A percentile compares a stretch with the other conserved stretches of the same genome.
phyloP scores from a whole-genome alignment of 2,888 invertebrate genomes.

The Argyresthia albistria region DNA sequence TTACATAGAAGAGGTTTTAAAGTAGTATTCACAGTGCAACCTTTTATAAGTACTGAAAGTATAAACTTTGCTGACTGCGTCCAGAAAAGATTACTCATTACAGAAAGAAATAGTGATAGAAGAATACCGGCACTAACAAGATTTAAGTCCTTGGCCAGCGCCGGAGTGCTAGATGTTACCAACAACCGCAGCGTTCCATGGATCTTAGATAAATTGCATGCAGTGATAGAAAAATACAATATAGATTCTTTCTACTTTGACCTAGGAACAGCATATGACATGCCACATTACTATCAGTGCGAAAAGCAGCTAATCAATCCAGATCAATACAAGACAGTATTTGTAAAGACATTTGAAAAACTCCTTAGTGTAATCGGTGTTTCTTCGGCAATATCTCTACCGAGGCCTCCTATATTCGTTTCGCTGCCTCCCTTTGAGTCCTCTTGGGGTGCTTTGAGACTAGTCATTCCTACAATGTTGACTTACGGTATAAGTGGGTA shows the following conservation, averaged over 20 bases:
- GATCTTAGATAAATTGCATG: slow-evolving; percentile 81
- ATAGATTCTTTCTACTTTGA: slow-evolving; percentile 91
- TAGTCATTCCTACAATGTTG: slow-evolving; percentile 89
- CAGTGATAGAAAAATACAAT: slow-evolving; percentile 79
- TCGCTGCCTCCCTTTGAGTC: slow-evolving; percentile 89
- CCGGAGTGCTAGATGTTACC: slow-evolving; percentile 89
- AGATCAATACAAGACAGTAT: slow-evolving; percentile 85
- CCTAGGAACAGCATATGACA: slow-evolving; percentile 85
- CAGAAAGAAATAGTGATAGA: slow-evolving; percentile 84
- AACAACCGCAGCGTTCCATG: slow-evolving; percentile 86
- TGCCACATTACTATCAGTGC: slow-evolving; percentile 90
- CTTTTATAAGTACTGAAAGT: slow-evolving; percentile 91
- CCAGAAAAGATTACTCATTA: slow-evolving; percentile 79
- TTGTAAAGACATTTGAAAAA: slow-evolving; percentile 76
- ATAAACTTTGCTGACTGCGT: slow-evolving; percentile 86
- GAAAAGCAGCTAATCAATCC: slow-evolving; percentile 82
- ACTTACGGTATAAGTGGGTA: slow-evolving; percentile 93
- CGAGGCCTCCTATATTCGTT: slow-evolving; percentile 88
- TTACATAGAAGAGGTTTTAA: slow-evolving; percentile 88
- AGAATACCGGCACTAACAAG: slow-evolving; percentile 87
- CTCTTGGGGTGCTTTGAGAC: slow-evolving; percentile 87
- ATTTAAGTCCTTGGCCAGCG: slow-evolving; percentile 85
- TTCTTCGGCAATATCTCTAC: slow-evolving; percentile 85
- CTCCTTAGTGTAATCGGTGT: slow-evolving; percentile 83
- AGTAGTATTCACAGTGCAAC: slow-evolving; percentile 91